Conservation (phyloP, 2,113 vertebrate genomes). For the Eretmochelys imbricata region DNA sequence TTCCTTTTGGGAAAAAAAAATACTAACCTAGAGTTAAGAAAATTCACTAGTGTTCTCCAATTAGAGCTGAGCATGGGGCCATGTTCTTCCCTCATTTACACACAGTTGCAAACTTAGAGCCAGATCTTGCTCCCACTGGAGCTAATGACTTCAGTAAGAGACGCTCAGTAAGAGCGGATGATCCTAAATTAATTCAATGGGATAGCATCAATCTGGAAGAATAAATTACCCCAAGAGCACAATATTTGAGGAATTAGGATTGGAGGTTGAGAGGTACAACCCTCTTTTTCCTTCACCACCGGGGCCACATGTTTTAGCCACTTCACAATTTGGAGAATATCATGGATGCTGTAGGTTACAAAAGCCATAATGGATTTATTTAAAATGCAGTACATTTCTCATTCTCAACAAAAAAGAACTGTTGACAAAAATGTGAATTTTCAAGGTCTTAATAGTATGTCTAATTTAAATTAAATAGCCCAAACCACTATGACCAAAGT, state of each 20-base stretch:
- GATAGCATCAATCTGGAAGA: neutral
- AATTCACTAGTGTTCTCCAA: neutral
- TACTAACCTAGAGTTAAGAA: neutral
- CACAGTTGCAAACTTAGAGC: neutral
- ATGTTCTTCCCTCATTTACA: neutral
- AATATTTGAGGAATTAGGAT: neutral
- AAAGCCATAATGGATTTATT: neutral
- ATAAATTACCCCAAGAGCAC: neutral
- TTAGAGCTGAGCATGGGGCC: neutral
- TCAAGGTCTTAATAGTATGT: neutral
- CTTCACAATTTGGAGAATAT: neutral
- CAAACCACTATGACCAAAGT: constrained; percentile 18
- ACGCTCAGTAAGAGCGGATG: neutral
- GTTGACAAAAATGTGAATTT: neutral
- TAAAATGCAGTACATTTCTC: neutral
- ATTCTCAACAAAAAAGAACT: neutral
- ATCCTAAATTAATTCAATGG: neutral
- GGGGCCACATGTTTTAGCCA: neutral
- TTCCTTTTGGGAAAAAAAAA: neutral
- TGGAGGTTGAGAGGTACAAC: neutral
- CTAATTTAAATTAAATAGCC: neutral
- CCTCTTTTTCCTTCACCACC: neutral
- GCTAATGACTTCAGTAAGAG: neutral
- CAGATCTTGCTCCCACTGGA: neutral
- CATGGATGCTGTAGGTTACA: neutral